These are phyloP conservation scores for Daktulosphaira vitifoliae DNA, from an alignment of 1,140 invertebrate genomes.

Conservation along the genomic window DNA sequence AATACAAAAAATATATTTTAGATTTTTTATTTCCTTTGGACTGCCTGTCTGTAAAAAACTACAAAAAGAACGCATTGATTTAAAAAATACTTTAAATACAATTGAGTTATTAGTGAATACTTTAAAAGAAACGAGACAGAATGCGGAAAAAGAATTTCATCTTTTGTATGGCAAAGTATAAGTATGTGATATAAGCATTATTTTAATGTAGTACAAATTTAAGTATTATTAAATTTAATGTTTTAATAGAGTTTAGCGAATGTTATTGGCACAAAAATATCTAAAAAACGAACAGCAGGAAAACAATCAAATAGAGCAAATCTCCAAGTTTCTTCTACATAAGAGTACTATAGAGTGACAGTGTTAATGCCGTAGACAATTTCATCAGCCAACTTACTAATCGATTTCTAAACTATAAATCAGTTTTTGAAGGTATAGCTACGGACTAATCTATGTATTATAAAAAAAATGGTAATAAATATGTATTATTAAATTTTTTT, in stretches of 20 bases:
- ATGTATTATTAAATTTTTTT: background rate
- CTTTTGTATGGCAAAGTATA: background rate
- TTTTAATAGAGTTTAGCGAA: background rate
- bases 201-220: background rate
- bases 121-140: background rate
- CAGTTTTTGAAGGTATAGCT: background rate
- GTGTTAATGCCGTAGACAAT: background rate
- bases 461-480: too few relatives aligned
- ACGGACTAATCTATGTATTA: background rate
- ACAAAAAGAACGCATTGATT: background rate
- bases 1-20: background rate
- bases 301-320: background rate
- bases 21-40: conserved; percentile 1
- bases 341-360: background rate
- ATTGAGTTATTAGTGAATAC: background rate
- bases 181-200: background rate
- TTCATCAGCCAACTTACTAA: background rate
- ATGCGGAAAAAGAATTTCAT: conserved; percentile 2
- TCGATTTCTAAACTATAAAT: background rate
- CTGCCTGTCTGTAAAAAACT: background rate
- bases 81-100: background rate
- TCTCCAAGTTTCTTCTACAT: background rate
- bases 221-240: background rate
- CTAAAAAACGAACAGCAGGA: background rate
- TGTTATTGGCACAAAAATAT: background rate